Evolutionary conservation across 2,797 vertebrate species (phyloP), one percentile per base, ranked within the genome.

Genomic region (Fistularia commersonii): DNA sequence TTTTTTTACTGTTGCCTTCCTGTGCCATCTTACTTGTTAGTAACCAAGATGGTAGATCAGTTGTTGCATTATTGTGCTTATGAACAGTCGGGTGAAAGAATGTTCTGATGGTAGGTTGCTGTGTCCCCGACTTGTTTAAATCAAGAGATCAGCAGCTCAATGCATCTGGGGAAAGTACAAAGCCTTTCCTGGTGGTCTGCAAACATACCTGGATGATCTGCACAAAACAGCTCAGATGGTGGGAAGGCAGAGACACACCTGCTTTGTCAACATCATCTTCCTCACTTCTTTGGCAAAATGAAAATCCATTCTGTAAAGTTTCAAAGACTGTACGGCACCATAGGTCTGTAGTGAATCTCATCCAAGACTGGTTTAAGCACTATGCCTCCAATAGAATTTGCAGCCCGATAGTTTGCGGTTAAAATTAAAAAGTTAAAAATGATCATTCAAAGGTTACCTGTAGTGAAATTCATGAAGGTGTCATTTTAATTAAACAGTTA

Each of bases 131-230:
- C 69, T 59, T 69, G 59, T 60, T 66, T 23, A 23, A 23, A 23
- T 23, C 23, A 23, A 23, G 52, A 56, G 62, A 67, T 73, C 70
- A 69, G 53, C 58, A 65, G 57, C 53, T 54, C 69, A 65, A 54
- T 66, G 77, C 69, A 48, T 77, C 58, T 69, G 81, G 81, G 84
- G 76, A 76, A 86, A 89, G 86, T 86, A 86, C 88, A 87, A 88
- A 87, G 81, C 75, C 85, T 79, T 83, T 64, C 86, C 84, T 71
- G 89, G 89, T 90, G 88, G 89, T 91, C 89, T 77, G 66, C 61
- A 68, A 78, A 77, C 70, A 81, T 78, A 75, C 69, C 64, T 77
- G 53, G 44, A 72, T 82, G 82, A 90, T 89, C 86, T 80, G 77
- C 83, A 81, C 83, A 82, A 84, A 88, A 87, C 85, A 86, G 66